Percentiles rank a stretch among this genome's conserved stretches.
Evolutionary conservation across 2,888 invertebrate species (phyloP).

Genomic region (Sceliomorpha sp.): DNA sequence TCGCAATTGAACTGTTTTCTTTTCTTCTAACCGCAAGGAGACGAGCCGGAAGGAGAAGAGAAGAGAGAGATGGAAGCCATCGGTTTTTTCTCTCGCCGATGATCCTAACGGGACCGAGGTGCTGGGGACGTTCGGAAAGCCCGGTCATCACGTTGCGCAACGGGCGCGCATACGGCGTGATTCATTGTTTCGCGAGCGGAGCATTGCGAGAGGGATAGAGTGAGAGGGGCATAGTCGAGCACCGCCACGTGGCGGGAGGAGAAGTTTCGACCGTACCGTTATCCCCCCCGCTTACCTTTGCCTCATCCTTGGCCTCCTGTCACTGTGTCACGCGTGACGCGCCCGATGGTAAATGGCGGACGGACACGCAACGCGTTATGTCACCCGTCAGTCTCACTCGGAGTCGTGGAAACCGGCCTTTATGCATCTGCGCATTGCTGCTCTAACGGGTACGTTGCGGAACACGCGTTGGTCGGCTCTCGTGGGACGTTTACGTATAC

Average conservation of each 20-base stretch:
- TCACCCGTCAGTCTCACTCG: conserved; percentile 27
- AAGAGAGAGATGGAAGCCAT: conserved; percentile 44
- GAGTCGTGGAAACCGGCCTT: too few species aligned
- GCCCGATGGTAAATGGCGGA: conserved; percentile 14
- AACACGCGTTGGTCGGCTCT: too few species aligned
- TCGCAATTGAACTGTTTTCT: too few species aligned
- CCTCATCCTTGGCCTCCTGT: conserved; percentile 51
- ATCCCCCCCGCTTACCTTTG: conserved; percentile 47
- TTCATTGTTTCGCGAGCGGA: conserved; percentile 60
- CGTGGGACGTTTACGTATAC: too few species aligned
- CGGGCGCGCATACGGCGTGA: conserved; percentile 52
- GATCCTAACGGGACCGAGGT: conserved; percentile 58
- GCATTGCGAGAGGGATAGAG: conserved; percentile 42
- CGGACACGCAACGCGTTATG: conserved; percentile 21
- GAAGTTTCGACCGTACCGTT: conserved; percentile 52
- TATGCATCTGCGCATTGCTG: too few species aligned
- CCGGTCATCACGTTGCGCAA: conserved; percentile 52
- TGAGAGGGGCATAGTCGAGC: too few species aligned
- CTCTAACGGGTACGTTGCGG: too few species aligned
- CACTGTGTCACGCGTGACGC: conserved; percentile 49
- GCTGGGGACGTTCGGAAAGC: conserved; percentile 49
- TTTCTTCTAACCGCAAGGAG: too few species aligned
- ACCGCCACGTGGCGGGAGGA: conserved; percentile 40
- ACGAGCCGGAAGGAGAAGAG: conserved; percentile 32
- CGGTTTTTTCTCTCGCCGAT: conserved; percentile 53